Base-by-base conservation (phyloP, 2,113 vertebrate genomes). In the Pavo muticus region DNA sequence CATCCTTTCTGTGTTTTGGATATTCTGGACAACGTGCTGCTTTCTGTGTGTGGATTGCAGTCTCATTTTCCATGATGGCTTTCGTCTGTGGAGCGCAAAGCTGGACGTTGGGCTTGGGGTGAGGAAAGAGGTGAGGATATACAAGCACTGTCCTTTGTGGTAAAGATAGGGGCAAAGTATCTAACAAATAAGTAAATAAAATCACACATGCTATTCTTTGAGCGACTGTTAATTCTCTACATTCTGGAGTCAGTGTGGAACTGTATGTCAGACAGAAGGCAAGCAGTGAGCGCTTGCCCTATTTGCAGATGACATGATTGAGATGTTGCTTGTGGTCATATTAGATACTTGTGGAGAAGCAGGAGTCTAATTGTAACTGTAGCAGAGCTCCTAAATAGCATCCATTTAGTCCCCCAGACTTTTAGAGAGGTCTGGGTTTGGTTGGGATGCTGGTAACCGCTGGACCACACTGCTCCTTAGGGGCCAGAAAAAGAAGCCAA, bases 391-490 rank as follows among this genome's bases (percentile, higher is more conserved):
- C 93, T 94, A 93, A 92, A 94, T 88, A 86, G 87, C 72, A 94
- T 95, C 85, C 44, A 30, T 91, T 93, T 91, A 95, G 94, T 95
- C 91, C 90, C 90, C 87, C 91, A 83, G 87, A 5, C 72, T 76
- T 95, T 77, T 64, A 86, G 94, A 95, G 79, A 74, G 83, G 52
- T 44, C 82, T 90, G 64, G 73, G 50, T 81, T 95, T 75, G 90
- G 88, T 95, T 91, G 85, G 88, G 93, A 65, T 93, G 93, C 80
- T 94, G 79, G 82, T 95, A 95, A 95, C 95, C 94, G 48, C 95
- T 90, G 83, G 27, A 95, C 96, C 95, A 78, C 90, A 90, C 84
- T 88, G 40, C 69, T 97, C 90, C 85, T 95, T 78, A 69, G 93
- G 73, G 93, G 91, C 83, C 87, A 91, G 93, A 84, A 68, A 64